Conservation (phyloP, 2,113 vertebrate species). For the Damaliscus lunatus region DNA sequence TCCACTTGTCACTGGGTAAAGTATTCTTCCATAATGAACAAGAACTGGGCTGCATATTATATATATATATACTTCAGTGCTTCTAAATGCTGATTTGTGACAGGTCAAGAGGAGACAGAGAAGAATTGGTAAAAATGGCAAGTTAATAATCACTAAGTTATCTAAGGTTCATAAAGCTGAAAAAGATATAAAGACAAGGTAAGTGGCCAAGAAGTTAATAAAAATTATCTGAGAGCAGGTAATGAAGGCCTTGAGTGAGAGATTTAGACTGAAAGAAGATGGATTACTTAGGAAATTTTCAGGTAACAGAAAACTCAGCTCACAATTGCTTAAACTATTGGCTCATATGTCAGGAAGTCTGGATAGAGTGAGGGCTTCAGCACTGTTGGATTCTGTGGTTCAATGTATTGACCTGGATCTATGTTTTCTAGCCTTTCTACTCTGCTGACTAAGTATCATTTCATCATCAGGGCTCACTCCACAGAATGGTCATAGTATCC, state of each 20-base stretch:
- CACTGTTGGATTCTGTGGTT: not conserved
- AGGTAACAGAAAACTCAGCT: constrained; percentile 20
- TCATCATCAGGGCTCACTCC: not conserved
- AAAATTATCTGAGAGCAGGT: not conserved
- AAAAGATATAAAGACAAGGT: not conserved
- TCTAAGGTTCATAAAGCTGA: not conserved
- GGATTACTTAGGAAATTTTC: not conserved
- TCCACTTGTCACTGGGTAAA: not conserved
- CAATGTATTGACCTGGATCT: accelerated
- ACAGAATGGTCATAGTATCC: accelerated
- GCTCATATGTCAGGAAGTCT: not conserved
- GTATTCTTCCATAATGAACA: not conserved
- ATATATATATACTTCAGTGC: not conserved
- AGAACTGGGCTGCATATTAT: not conserved
- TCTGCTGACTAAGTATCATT: not conserved
- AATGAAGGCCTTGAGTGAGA: constrained; percentile 13
- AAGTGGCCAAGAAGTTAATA: not conserved
- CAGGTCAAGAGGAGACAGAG: not conserved
- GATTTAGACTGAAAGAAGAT: constrained; percentile 31
- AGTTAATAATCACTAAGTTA: constrained; percentile 16
- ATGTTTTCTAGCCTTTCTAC: not conserved
- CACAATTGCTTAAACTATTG: not conserved
- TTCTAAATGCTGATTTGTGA: not conserved
- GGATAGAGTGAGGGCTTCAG: not conserved
- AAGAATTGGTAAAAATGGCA: not conserved